Conservation (phyloP, 2,888 invertebrate species). For the Melitaea athalia region DNA sequence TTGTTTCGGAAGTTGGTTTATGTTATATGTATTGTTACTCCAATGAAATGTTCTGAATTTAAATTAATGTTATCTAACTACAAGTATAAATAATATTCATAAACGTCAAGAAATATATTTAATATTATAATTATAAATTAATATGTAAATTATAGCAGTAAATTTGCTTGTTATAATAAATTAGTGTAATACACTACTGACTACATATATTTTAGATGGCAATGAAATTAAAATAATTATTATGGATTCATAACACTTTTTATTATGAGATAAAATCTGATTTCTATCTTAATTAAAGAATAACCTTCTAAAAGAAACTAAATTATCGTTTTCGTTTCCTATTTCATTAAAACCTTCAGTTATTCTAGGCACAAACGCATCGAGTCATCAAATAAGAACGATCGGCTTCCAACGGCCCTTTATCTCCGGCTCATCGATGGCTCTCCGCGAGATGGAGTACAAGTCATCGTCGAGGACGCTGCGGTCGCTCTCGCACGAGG, state of each 20-base stretch:
- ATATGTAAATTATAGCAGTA: too few relatives aligned
- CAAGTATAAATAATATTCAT: too few relatives aligned
- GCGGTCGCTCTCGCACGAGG: constrained; percentile 79
- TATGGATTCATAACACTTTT: too few relatives aligned
- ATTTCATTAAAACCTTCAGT: neutral
- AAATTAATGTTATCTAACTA: neutral
- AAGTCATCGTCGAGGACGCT: constrained; percentile 82
- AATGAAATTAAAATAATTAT: too few relatives aligned
- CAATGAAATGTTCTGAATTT: neutral
- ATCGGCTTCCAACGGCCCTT: constrained; percentile 88
- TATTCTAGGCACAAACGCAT: constrained; percentile 78
- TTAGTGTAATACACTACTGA: too few relatives aligned
- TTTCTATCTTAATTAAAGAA: neutral
- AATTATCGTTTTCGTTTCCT: neutral
- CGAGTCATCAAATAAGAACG: constrained; percentile 87
- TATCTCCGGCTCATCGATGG: constrained; percentile 79
- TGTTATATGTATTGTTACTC: neutral
- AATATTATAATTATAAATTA: too few relatives aligned
- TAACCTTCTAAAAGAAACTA: neutral
- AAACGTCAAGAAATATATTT: too few relatives aligned
- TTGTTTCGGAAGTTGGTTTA: constrained; percentile 35
- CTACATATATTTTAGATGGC: too few relatives aligned
- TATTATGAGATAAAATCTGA: too few relatives aligned
- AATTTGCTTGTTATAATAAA: too few relatives aligned
- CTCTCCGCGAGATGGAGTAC: constrained; percentile 82